Percentiles rank a stretch among this genome's conserved stretches.
These are phyloP conservation scores for Stichopus chloronotus DNA, from an alignment of 35 echinoderm and acorn worm species.

Conservation along the genomic window DNA sequence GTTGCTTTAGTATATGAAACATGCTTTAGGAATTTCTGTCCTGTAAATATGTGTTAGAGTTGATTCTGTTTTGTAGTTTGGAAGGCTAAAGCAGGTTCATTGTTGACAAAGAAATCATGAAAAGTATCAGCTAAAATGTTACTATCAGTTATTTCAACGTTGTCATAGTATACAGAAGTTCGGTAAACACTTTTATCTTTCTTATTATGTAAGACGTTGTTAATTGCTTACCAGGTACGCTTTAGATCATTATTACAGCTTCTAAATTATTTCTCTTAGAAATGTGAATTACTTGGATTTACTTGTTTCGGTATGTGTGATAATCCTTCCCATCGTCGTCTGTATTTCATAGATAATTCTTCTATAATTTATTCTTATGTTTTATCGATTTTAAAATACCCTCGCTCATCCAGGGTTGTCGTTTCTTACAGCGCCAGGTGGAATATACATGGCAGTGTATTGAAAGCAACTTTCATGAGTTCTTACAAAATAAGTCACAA, in stretches of 20 bases:
- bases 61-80: not conserved
- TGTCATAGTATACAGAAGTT: not conserved
- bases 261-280: constrained; percentile 16
- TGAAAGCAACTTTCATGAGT: constrained; percentile 12
- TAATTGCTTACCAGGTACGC: not conserved
- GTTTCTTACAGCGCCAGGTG: not conserved
- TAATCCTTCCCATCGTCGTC: not conserved
- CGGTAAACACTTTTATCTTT: not conserved
- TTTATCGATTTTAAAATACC: constrained; percentile 15
- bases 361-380: constrained; percentile 7
- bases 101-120: constrained; percentile 9
- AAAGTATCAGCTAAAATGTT: constrained; percentile 1
- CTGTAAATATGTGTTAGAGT: constrained; percentile 7
- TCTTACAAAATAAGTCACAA: not conserved
- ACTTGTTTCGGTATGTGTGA: not conserved
- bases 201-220: not conserved
- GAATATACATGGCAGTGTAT: not conserved
- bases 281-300: constrained; percentile 21
- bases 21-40: not conserved
- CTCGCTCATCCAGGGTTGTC: constrained; percentile 5
- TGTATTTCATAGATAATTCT: not conserved
- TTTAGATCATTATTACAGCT: constrained; percentile 11
- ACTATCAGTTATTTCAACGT: not conserved
- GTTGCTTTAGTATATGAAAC: not conserved
- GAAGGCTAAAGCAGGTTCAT: not conserved